phyloP scores from a whole-genome alignment of 2,888 invertebrate species.

The Drosophila fungiperda region DNA sequence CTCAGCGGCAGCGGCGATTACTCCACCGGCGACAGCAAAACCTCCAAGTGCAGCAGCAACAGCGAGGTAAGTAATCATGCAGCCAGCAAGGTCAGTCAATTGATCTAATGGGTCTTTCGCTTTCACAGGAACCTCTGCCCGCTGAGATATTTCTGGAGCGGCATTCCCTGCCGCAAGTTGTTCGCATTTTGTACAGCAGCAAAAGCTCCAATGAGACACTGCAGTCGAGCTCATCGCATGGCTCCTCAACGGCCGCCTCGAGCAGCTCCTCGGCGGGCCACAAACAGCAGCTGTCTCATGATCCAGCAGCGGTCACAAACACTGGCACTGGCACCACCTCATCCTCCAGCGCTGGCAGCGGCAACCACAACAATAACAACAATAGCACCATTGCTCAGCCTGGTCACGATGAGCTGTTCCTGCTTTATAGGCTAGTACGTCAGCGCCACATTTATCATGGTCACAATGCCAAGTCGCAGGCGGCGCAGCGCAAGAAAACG shows the following conservation, averaged over 20 bases:
- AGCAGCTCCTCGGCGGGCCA: constrained; percentile 75
- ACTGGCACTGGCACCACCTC: constrained; percentile 43
- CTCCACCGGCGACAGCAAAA: constrained; percentile 85
- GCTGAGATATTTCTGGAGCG: constrained; percentile 84
- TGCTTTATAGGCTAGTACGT: constrained; percentile 83
- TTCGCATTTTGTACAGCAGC: constrained; percentile 81
- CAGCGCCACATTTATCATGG: constrained; percentile 85
- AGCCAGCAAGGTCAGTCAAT: background rate
- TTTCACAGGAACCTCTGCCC: constrained; percentile 79
- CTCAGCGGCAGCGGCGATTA: constrained; percentile 82
- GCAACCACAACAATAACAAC: constrained; percentile 35
- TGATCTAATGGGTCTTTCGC: background rate
- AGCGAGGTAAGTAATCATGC: constrained; percentile 78
- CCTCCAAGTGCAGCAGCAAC: constrained; percentile 84
- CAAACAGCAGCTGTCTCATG: constrained; percentile 35
- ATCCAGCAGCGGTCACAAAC: constrained; percentile 44
- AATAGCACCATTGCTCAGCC: constrained; percentile 42
- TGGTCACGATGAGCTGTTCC: constrained; percentile 81
- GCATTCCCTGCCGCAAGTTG: constrained; percentile 83
- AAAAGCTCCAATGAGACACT: constrained; percentile 84
- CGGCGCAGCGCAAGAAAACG: constrained; percentile 83
- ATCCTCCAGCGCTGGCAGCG: constrained; percentile 42
- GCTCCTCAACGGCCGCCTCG: constrained; percentile 83
- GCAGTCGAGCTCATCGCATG: constrained; percentile 84
- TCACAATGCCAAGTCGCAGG: constrained; percentile 83